Percentiles rank a stretch among this genome's conserved stretches.
Conservation (phyloP, 2,113 vertebrate species). For the Microcebus griseorufus region DNA sequence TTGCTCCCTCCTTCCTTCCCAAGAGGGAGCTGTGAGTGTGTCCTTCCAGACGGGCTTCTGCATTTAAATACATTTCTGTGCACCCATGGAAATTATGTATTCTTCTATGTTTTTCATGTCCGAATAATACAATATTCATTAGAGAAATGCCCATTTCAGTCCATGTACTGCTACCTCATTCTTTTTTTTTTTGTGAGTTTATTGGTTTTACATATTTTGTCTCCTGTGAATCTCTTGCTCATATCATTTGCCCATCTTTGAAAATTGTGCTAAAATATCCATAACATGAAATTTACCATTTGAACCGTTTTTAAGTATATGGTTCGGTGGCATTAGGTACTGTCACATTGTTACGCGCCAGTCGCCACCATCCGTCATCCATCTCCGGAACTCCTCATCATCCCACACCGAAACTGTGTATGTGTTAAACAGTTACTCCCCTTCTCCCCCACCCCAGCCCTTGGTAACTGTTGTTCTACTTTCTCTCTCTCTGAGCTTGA, state of each 20-base stretch:
- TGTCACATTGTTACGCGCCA: background rate
- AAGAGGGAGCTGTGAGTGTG: background rate
- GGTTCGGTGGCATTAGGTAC: background rate
- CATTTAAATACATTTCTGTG: background rate
- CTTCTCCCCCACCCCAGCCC: background rate
- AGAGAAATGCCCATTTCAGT: background rate
- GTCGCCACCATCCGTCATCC: accelerated
- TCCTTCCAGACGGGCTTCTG: background rate
- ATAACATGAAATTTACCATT: background rate
- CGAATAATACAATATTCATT: background rate
- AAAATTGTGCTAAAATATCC: background rate
- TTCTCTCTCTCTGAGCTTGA: background rate
- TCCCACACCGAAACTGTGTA: background rate
- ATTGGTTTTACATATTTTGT: background rate
- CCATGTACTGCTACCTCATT: background rate
- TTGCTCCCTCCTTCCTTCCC: background rate
- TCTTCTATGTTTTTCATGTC: background rate
- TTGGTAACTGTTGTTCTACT: accelerated
- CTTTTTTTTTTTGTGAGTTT: background rate
- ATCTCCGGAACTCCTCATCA: background rate
- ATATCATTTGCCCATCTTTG: background rate
- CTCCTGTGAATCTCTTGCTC: background rate
- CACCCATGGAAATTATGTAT: background rate
- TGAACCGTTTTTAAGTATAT: background rate
- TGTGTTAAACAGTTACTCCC: background rate